A percentile compares a stretch with the other conserved stretches of the same genome.
Conservation (phyloP, 2,797 vertebrate genomes). For the Coccyzus lansbergi region DNA sequence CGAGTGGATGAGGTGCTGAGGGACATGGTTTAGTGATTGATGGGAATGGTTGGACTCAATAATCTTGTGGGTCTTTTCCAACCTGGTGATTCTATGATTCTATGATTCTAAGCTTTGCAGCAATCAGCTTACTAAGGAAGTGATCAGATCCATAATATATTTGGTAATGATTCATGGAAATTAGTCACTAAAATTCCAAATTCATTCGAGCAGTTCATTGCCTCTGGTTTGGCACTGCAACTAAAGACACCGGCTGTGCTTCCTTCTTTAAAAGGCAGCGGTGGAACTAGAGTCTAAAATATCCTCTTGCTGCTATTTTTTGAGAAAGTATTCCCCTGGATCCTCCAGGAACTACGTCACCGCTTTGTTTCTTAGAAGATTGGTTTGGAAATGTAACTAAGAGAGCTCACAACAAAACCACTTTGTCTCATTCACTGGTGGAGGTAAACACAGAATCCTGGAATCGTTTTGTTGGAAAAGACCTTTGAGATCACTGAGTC, state of each 20-base stretch:
- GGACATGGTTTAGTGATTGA: too few species aligned
- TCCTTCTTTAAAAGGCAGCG: background rate
- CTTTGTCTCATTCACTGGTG: background rate
- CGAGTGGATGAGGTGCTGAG: too few species aligned
- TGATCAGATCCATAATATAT: background rate
- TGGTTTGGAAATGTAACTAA: background rate
- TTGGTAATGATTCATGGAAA: background rate
- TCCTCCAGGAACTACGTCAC: background rate
- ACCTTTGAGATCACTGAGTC: too few species aligned
- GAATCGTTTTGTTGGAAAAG: too few species aligned
- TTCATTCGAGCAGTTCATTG: background rate
- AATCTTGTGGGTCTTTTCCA: too few species aligned
- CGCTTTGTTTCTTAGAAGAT: background rate
- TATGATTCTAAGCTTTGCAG: too few species aligned
- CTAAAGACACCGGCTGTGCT: background rate
- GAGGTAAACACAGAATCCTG: background rate
- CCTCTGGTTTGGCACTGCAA: background rate
- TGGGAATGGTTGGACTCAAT: too few species aligned
- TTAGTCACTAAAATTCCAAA: background rate
- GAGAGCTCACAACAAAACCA: background rate
- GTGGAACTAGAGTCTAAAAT: background rate
- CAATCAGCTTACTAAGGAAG: background rate
- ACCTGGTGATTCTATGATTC: too few species aligned
- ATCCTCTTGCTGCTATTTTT: background rate
- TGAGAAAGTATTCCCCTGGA: background rate